These are phyloP conservation scores for Drosophila micromelanica DNA, from an alignment of 1,140 invertebrate genomes.

Conservation along the genomic window DNA sequence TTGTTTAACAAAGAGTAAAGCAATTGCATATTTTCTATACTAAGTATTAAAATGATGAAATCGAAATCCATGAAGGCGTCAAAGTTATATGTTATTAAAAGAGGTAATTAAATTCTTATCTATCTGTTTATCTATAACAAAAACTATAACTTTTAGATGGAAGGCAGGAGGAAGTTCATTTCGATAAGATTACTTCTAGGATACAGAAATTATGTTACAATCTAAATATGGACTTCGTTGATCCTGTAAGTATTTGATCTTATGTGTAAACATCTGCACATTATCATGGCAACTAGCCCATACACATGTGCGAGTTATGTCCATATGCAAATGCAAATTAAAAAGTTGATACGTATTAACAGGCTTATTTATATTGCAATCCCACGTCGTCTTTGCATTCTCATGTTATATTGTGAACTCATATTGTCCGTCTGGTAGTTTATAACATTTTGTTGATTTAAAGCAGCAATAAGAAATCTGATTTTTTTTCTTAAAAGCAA, in stretches of 20 bases:
- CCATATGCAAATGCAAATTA: too few relatives aligned
- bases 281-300: too few relatives aligned
- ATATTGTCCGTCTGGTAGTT: too few relatives aligned
- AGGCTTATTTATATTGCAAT: too few relatives aligned
- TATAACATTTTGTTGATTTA: too few relatives aligned
- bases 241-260: constrained; percentile 90
- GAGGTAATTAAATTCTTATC: constrained; percentile 56
- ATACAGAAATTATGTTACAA: constrained; percentile 98
- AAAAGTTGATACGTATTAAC: too few relatives aligned
- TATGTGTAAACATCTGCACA: too few relatives aligned
- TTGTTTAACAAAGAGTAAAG: constrained; percentile 3
- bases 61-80: constrained; percentile 49
- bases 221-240: constrained; percentile 97
- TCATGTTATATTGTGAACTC: too few relatives aligned
- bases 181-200: constrained; percentile 98
- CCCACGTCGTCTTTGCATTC: too few relatives aligned
- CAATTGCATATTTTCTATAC: neutral
- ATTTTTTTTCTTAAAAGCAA: too few relatives aligned
- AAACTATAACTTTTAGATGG: constrained; percentile 88
- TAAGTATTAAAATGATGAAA: constrained; percentile 16
- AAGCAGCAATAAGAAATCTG: too few relatives aligned
- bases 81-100: constrained; percentile 85
- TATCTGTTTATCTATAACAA: neutral
- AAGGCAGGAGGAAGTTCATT: constrained; percentile 95
- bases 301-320: too few relatives aligned